These are phyloP conservation scores for Mya arenaria DNA, from an alignment of 1,140 invertebrate genomes.

Conservation along the genomic window DNA sequence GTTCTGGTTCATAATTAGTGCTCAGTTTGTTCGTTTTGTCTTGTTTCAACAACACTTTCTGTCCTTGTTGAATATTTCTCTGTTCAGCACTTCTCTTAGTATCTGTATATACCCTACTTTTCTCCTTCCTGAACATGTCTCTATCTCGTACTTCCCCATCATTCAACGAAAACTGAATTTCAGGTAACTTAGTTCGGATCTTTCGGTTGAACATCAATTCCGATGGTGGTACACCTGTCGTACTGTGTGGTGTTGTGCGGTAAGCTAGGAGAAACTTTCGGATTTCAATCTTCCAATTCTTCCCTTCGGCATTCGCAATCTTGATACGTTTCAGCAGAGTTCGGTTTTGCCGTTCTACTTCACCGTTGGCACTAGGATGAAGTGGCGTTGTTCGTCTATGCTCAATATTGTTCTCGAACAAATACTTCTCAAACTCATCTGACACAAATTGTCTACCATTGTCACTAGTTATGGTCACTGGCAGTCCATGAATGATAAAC, in stretches of 20 bases:
- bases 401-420: conserved; percentile 44
- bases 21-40: not conserved
- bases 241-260: conserved; percentile 60
- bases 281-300: conserved; percentile 56
- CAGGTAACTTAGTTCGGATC: conserved; percentile 41
- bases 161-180: not conserved
- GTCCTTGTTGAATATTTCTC: not conserved
- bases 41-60: not conserved
- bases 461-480: not conserved
- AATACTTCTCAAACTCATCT: conserved; percentile 40
- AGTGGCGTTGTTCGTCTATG: conserved; percentile 50
- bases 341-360: conserved; percentile 65
- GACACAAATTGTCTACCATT: conserved; percentile 10
- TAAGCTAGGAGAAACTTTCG: conserved; percentile 57
- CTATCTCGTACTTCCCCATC: not conserved
- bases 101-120: conserved; percentile 7
- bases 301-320: conserved; percentile 57
- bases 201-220: conserved; percentile 35
- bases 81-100: not conserved
- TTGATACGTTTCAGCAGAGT: conserved; percentile 61
- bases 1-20: not conserved
- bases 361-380: conserved; percentile 64
- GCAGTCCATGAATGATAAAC: conserved; percentile 22
- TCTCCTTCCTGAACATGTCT: not conserved
- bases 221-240: conserved; percentile 42